Conservation (phyloP, 2,113 vertebrate species). For the Thinocorus orbignyianus region DNA sequence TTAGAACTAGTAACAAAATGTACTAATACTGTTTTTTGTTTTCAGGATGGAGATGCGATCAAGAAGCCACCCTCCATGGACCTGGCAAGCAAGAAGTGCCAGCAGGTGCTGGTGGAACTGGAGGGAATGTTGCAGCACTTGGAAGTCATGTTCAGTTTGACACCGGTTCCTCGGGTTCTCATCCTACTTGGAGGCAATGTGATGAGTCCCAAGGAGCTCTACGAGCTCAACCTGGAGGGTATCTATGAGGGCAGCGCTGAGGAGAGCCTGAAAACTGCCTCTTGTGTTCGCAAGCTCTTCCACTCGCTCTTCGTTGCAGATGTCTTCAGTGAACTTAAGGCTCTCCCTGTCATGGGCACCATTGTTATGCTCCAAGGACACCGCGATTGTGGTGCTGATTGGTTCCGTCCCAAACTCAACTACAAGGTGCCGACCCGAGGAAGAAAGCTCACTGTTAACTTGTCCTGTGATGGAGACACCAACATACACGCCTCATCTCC, state of each 20-base stretch:
- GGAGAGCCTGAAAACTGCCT: conserved; percentile 76
- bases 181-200: conserved; percentile 88
- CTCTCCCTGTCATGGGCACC: conserved; percentile 80
- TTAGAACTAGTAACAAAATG: neutral
- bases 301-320: conserved; percentile 90
- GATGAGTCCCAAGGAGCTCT: conserved; percentile 88
- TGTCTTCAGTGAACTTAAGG: conserved; percentile 86
- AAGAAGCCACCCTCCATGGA: conserved; percentile 61
- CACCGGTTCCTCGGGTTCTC: conserved; percentile 88
- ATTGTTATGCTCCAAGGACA: conserved; percentile 86
- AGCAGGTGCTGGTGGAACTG: conserved; percentile 83
- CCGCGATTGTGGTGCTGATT: conserved; percentile 86
- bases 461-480: conserved; percentile 76
- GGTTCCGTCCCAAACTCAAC: conserved; percentile 92
- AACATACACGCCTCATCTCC: neutral
- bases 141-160: conserved; percentile 87
- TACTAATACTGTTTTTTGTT: neutral
- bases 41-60: conserved; percentile 73
- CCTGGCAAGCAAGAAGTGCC: conserved; percentile 77
- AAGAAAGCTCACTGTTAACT: conserved; percentile 80
- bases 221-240: conserved; percentile 90
- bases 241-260: conserved; percentile 74
- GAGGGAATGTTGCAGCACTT: conserved; percentile 86
- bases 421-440: conserved; percentile 86
- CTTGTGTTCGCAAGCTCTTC: conserved; percentile 89